Conservation (phyloP, 2,888 invertebrate species). For the Drosophila phalerata region DNA sequence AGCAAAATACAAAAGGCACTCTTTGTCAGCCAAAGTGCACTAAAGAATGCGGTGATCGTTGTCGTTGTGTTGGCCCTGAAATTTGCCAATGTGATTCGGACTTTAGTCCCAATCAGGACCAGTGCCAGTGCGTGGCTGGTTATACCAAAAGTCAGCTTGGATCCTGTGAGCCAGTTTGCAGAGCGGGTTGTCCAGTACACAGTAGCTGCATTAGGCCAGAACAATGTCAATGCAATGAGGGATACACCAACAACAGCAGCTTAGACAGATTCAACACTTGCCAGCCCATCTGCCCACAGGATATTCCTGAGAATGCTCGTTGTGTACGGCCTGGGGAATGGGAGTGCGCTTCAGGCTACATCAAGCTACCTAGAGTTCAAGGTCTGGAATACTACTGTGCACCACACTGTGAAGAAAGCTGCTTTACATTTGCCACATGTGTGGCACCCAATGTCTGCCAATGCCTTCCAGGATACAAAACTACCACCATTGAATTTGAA, state of each 20-base stretch:
- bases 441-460: constrained; percentile 62
- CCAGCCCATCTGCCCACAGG: constrained; percentile 28
- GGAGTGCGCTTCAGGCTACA: constrained; percentile 53
- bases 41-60: neutral
- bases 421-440: constrained; percentile 73
- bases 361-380: constrained; percentile 1
- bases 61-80: neutral
- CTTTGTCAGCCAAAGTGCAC: constrained; percentile 17
- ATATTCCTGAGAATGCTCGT: constrained; percentile 36
- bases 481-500: neutral
- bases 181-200: constrained; percentile 31
- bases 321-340: constrained; percentile 53
- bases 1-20: constrained; percentile 1
- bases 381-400: constrained; percentile 38
- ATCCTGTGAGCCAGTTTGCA: constrained; percentile 39
- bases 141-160: constrained; percentile 4
- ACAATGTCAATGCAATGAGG: constrained; percentile 25
- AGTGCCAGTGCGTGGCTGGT: constrained; percentile 11
- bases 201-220: constrained; percentile 18
- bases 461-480: constrained; percentile 69
- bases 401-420: constrained; percentile 54
- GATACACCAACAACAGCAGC: neutral
- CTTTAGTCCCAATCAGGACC: neutral
- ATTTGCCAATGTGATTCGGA: neutral
- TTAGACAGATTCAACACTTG: neutral